These are phyloP conservation scores for Leucoptera coffeella DNA, from an alignment of 2,888 invertebrate genomes.

Conservation along the genomic window DNA sequence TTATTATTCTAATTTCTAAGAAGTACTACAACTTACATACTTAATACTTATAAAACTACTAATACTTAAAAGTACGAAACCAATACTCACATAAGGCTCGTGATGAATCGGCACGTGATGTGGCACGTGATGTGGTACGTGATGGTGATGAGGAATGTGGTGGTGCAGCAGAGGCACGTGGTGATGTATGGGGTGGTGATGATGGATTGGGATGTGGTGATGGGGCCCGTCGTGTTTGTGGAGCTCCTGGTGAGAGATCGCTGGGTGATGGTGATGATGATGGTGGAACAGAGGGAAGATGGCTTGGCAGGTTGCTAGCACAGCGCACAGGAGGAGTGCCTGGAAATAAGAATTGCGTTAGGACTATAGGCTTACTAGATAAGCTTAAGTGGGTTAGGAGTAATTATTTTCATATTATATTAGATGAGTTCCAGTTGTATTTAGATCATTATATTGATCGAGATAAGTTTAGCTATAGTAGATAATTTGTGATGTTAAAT, in stretches of 20 bases:
- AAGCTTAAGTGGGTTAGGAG: too few species aligned
- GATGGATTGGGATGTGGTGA: slow-evolving; percentile 12
- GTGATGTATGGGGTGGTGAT: slow-evolving; percentile 13
- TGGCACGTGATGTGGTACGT: slow-evolving; percentile 11
- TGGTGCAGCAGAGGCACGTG: slow-evolving; percentile 18
- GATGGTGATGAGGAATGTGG: slow-evolving; percentile 15
- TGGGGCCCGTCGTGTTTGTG: slow-evolving; percentile 30
- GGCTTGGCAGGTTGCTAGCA: slow-evolving; percentile 28
- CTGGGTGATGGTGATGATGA: slow-evolving; percentile 22
- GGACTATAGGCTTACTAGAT: too few species aligned
- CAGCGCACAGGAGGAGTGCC: slow-evolving; percentile 19
- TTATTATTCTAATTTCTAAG: too few species aligned
- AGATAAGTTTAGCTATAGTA: too few species aligned
- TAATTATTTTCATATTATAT: too few species aligned
- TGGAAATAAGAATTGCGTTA: too few species aligned
- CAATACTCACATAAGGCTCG: slow-evolving; percentile 34
- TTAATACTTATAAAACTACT: too few species aligned
- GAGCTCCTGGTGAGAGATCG: slow-evolving; percentile 35
- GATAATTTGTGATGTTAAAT: too few species aligned
- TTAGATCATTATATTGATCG: too few species aligned
- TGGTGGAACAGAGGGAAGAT: slow-evolving; percentile 28
- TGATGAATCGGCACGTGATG: slow-evolving; percentile 11
- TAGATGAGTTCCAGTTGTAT: too few species aligned
- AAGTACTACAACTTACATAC: too few species aligned
- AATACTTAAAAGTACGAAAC: too few species aligned